Evolutionary conservation across 2,888 invertebrate species (phyloP).

Genomic region (Auanema sp.): DNA sequence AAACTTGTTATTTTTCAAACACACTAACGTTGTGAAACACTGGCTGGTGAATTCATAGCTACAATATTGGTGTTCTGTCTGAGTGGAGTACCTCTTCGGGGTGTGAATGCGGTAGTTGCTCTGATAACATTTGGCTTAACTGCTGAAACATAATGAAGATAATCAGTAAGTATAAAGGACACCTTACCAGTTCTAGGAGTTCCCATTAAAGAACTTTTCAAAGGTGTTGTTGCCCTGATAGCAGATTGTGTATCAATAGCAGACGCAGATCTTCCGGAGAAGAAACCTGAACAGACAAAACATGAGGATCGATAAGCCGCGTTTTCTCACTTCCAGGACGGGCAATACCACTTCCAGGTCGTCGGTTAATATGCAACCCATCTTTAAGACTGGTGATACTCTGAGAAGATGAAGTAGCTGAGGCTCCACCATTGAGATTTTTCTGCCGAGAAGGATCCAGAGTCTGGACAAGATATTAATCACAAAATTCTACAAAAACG

Average conservation of each 20-base stretch:
- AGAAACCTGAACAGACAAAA: no score
- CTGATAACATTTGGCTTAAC: not conserved
- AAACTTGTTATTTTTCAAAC: no score
- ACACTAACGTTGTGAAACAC: no score
- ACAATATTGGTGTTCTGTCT: no score
- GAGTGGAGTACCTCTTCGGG: not conserved
- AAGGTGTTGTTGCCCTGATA: constrained; percentile 1
- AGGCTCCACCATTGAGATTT: constrained; percentile 73
- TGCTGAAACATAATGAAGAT: not conserved
- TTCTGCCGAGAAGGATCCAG: constrained; percentile 80
- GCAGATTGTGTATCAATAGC: constrained; percentile 17
- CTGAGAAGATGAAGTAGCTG: constrained; percentile 65
- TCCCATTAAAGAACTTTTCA: constrained; percentile 3
- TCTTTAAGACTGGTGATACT: constrained; percentile 38
- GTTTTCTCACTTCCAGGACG: constrained; percentile 7
- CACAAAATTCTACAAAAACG: not conserved
- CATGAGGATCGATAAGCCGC: no score
- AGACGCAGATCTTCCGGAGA: constrained; percentile 22
- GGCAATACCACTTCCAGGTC: constrained; percentile 13
- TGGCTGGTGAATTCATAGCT: no score
- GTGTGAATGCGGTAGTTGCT: constrained; percentile 4
- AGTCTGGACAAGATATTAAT: constrained; percentile 68
- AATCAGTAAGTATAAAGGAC: not conserved
- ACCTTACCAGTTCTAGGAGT: no score
- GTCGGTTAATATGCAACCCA: constrained; percentile 15